Conservation (phyloP, 2,113 vertebrate species). For the Gavialis gangeticus region DNA sequence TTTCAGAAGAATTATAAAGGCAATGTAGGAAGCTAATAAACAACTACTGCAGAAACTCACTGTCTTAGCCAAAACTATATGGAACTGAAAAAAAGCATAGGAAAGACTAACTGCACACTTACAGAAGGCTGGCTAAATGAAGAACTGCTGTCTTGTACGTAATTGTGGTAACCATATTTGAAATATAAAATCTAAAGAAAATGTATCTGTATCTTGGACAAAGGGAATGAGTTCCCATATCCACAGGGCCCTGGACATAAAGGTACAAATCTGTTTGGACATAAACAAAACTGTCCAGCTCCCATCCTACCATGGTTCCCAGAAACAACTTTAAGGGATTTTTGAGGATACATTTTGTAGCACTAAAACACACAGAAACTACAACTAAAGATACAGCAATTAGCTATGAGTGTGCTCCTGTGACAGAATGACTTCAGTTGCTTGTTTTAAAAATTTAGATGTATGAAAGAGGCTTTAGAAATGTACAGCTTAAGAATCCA, state of each 20-base stretch:
- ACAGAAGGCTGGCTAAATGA: not conserved
- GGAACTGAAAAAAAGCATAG: not conserved
- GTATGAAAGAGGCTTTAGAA: not conserved
- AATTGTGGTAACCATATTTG: not conserved
- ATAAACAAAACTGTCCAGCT: not conserved
- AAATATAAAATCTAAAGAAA: not conserved
- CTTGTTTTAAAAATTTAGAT: slow-evolving; percentile 19
- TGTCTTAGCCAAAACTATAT: not conserved
- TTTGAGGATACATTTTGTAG: not conserved
- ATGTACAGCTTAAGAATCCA: not conserved
- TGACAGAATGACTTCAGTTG: not conserved
- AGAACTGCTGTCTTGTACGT: not conserved
- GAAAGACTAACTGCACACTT: not conserved
- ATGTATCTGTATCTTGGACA: no score
- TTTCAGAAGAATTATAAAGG: not conserved
- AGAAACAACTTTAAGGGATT: not conserved
- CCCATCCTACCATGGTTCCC: not conserved
- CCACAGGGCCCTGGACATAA: not conserved
- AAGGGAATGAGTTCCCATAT: not conserved
- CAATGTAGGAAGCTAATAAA: not conserved
- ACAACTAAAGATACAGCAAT: not conserved
- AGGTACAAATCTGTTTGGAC: not conserved
- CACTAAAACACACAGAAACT: not conserved
- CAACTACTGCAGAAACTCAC: not conserved
- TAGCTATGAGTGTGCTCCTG: not conserved